Percentiles rank a stretch among this genome's conserved stretches.
phyloP scores from a whole-genome alignment of 2,113 vertebrate species.

The Chlamydotis undulata region DNA sequence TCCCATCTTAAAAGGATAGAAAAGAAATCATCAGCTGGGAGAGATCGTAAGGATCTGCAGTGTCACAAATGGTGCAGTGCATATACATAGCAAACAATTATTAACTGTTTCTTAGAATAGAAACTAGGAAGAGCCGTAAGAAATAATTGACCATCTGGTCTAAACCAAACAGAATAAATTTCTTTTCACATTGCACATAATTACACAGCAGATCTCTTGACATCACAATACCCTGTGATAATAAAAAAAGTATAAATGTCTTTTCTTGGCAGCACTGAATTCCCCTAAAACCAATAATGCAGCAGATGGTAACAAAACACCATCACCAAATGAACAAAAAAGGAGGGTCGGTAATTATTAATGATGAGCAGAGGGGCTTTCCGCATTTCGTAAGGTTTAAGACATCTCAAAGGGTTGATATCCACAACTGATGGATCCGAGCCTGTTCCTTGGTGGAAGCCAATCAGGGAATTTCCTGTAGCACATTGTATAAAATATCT shows the following conservation, averaged over 20 bases:
- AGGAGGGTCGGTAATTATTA: neutral
- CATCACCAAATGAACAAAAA: neutral
- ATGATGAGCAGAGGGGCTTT: neutral
- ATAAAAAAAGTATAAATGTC: neutral
- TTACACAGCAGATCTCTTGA: conserved; percentile 15
- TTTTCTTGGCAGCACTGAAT: neutral
- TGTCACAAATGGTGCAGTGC: neutral
- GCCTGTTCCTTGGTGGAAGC: neutral
- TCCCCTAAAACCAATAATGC: neutral
- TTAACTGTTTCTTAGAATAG: neutral
- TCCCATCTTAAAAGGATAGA: neutral
- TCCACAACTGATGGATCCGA: neutral
- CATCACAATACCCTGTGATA: neutral
- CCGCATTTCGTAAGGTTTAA: neutral
- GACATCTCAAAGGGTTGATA: neutral
- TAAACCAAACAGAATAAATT: conserved; percentile 17
- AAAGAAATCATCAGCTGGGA: neutral
- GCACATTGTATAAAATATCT: neutral
- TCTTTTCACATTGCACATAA: conserved; percentile 6
- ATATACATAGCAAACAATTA: neutral
- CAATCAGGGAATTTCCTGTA: neutral
- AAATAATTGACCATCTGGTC: conserved; percentile 5
- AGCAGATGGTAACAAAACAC: neutral
- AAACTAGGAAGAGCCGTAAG: neutral
- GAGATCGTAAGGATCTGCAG: neutral